Evolutionary conservation across 2,113 vertebrate genomes (phyloP).

Genomic region (western clawed frog (Xenopus tropicalis)): UCB_Xtro_10.0 CM004443.2:187987001-187987500

Average conservation of each 20-base stretch:
- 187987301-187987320: not conserved
- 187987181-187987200: not conserved
- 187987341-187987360: not conserved
- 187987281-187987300: not conserved
- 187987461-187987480: constrained; percentile 16
- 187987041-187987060: too few relatives aligned
- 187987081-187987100: too few relatives aligned
- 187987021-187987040: too few relatives aligned
- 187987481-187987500: constrained; percentile 32
- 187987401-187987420: constrained; percentile 36
- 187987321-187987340: constrained; percentile 21
- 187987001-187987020: too few relatives aligned
- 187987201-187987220: not conserved
- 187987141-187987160: too few relatives aligned
- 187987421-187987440: constrained; percentile 12
- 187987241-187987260: not conserved
- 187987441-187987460: constrained; percentile 22
- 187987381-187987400: constrained; percentile 16
- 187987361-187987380: constrained; percentile 1
- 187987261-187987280: not conserved
- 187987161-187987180: not conserved
- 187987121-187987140: too few relatives aligned
- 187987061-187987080: too few relatives aligned
- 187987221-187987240: too few relatives aligned
- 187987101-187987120: too few relatives aligned